phyloP scores from a whole-genome alignment of 1,140 invertebrate species.

The Metopolophium dirhodum region DNA sequence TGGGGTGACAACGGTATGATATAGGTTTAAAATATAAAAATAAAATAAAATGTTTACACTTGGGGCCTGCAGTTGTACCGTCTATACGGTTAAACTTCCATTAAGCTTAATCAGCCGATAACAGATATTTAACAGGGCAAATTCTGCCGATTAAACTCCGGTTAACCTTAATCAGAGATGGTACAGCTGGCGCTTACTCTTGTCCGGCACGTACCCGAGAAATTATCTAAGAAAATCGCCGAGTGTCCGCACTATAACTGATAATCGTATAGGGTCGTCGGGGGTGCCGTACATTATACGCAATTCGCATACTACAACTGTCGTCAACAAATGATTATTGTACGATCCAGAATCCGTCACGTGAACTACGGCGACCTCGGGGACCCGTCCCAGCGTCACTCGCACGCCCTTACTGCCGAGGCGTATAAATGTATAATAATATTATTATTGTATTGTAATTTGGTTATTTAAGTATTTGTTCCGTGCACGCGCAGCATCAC shows the following conservation, averaged over 20 bases:
- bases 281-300: no score
- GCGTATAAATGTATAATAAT: not conserved
- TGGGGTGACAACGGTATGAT: not conserved
- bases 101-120: no score
- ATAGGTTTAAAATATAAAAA: not conserved
- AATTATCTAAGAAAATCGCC: not conserved
- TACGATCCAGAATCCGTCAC: not conserved
- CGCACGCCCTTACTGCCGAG: not conserved
- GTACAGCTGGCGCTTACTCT: not conserved
- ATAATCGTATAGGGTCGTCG: not conserved
- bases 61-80: no score
- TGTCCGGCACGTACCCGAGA: not conserved
- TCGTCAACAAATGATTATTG: not conserved
- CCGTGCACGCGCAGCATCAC: not conserved
- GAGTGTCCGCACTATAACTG: not conserved
- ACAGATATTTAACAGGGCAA: no score
- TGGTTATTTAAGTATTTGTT: not conserved
- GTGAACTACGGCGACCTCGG: not conserved
- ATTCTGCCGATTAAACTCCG: no score
- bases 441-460: constrained; percentile 2
- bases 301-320: not conserved
- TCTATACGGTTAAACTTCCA: no score
- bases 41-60: not conserved
- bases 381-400: not conserved
- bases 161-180: no score